phyloP scores from a whole-genome alignment of 2,113 vertebrate genomes.

The Gulo gulo region DNA sequence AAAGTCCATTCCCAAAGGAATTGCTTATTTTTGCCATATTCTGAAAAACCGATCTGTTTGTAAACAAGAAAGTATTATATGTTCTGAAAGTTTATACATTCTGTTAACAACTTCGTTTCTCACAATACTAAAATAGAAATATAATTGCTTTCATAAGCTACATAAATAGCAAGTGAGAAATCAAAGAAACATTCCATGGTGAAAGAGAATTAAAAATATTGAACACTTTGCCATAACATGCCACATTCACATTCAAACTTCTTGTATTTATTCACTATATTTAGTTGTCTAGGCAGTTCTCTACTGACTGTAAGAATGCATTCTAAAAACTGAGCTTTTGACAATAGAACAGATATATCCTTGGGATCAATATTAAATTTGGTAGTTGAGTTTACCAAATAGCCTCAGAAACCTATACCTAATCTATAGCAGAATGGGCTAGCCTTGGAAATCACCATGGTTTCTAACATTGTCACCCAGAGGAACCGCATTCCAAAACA shows the following conservation, averaged over 20 bases:
- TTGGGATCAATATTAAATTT: not conserved
- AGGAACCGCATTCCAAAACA: not conserved
- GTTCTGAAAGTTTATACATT: slow-evolving; percentile 12
- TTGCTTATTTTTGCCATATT: not conserved
- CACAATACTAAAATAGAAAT: slow-evolving; percentile 15
- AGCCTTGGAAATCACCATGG: not conserved
- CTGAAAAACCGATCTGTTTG: not conserved
- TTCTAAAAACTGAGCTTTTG: not conserved
- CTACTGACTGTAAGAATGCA: not conserved
- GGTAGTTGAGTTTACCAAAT: not conserved
- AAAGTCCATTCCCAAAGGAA: not conserved
- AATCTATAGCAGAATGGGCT: not conserved
- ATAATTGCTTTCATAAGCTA: not conserved
- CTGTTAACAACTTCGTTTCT: slow-evolving; percentile 25
- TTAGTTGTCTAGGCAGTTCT: not conserved
- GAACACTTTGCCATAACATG: not conserved
- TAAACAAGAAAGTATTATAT: not conserved
- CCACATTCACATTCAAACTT: not conserved
- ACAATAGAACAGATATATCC: not conserved
- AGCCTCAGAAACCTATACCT: not conserved
- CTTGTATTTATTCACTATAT: not conserved
- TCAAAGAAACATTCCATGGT: not conserved
- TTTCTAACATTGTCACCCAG: not conserved
- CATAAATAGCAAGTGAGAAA: slow-evolving; percentile 20
- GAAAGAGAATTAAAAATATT: slow-evolving; percentile 43